Percentiles rank a stretch among this genome's conserved stretches.
Evolutionary conservation across 2,888 invertebrate species (phyloP).

Genomic region (Eurois occulta): DNA sequence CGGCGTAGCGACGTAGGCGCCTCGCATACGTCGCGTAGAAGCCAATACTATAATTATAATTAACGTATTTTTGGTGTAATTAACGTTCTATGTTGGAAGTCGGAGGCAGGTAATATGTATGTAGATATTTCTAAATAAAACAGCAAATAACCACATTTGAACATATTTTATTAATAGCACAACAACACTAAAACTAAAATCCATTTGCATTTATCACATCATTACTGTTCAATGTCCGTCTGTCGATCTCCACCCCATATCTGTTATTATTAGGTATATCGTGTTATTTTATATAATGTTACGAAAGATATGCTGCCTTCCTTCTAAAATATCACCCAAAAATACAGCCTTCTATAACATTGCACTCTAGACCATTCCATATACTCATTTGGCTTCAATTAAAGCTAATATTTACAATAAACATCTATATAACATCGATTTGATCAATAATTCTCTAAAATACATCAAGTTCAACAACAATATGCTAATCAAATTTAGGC

Average conservation of each 20-base stretch:
- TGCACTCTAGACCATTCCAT: slow-evolving; percentile 82
- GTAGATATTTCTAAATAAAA: slow-evolving; percentile 63
- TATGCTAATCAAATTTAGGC: slow-evolving; percentile 86
- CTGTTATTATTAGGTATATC: slow-evolving; percentile 66
- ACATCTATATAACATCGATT: slow-evolving; percentile 91
- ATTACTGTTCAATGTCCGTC: slow-evolving; percentile 79
- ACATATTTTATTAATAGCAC: slow-evolving; percentile 90
- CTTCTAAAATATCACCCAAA: slow-evolving; percentile 90
- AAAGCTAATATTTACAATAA: slow-evolving; percentile 89
- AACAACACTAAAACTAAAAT: slow-evolving; percentile 89
- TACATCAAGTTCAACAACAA: slow-evolving; percentile 90
- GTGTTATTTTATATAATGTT: slow-evolving; percentile 80
- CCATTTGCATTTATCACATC: slow-evolving; percentile 86
- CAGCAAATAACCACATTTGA: slow-evolving; percentile 83
- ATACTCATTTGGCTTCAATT: slow-evolving; percentile 81
- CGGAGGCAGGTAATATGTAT: neutral
- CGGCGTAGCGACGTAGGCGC: neutral
- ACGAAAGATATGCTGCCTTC: slow-evolving; percentile 87
- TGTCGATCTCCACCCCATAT: slow-evolving; percentile 45
- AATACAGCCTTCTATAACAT: slow-evolving; percentile 89
- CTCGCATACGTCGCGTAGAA: neutral
- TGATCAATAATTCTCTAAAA: slow-evolving; percentile 90
- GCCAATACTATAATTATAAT: neutral
- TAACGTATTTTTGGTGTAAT: neutral
- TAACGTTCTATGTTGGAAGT: neutral